A percentile compares a stretch with the other conserved stretches of the same genome.
phyloP scores from a whole-genome alignment of 1,140 invertebrate species.

The Hylaeus anthracinus region DNA sequence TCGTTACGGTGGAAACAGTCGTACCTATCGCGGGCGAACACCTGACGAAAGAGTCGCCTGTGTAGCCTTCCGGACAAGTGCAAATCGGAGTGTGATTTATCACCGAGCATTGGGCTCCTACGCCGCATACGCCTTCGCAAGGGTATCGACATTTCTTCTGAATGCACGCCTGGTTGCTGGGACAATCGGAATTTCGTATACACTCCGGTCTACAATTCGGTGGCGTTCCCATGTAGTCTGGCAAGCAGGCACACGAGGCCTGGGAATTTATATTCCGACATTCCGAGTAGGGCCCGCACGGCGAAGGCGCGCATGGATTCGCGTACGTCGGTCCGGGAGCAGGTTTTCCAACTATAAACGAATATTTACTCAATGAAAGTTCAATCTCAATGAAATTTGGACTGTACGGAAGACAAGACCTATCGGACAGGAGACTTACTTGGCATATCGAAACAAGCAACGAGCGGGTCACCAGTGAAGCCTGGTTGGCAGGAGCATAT shows the following conservation, averaged over 20 bases:
- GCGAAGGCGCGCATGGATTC: constrained; percentile 81
- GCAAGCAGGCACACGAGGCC: constrained; percentile 84
- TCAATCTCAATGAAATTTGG: not conserved
- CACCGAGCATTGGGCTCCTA: constrained; percentile 82
- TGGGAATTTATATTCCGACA: constrained; percentile 74
- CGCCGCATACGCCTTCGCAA: constrained; percentile 82
- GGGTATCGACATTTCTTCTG: constrained; percentile 83
- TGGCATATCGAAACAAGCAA: constrained; percentile 79
- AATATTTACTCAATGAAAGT: not conserved
- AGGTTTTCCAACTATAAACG: constrained; percentile 4
- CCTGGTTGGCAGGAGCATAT: constrained; percentile 81
- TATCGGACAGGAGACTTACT: constrained; percentile 68
- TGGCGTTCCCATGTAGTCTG: constrained; percentile 83
- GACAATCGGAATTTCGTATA: constrained; percentile 86
- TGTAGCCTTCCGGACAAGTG: constrained; percentile 80
- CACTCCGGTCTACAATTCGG: constrained; percentile 87
- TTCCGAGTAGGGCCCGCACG: constrained; percentile 80
- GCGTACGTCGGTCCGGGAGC: constrained; percentile 31
- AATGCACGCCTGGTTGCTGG: constrained; percentile 84
- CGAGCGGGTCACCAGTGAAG: constrained; percentile 83
- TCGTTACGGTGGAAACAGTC: not conserved
- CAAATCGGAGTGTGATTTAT: constrained; percentile 84
- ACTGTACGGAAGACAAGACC: not conserved
- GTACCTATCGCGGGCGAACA: constrained; percentile 73
- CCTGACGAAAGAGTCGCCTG: constrained; percentile 81